Percentiles rank a stretch among this genome's conserved stretches.
Conservation (phyloP, 2,797 vertebrate genomes). For the Syngnathus rostellatus region DNA sequence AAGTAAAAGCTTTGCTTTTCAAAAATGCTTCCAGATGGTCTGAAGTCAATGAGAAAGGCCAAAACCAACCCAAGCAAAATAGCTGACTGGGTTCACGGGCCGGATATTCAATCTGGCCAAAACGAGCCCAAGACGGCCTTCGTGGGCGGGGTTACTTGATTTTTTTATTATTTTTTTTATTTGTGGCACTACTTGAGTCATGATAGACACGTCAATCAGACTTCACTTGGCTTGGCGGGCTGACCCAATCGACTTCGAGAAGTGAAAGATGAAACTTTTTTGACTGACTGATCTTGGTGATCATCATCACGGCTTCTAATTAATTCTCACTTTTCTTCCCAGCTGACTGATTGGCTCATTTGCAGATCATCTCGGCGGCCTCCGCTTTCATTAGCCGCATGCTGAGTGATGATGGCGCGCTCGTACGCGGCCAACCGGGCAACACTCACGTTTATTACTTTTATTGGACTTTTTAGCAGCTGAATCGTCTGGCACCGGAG, state of each 20-base stretch:
- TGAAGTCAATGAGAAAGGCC: not conserved
- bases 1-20: not conserved
- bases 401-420: constrained; percentile 1
- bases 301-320: not conserved
- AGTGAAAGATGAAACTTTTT: not conserved
- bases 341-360: constrained; percentile 6
- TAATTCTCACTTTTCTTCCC: constrained; percentile 4
- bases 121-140: too few species aligned
- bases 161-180: too few species aligned
- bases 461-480: not conserved
- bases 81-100: not conserved
- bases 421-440: not conserved
- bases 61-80: not conserved
- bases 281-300: not conserved
- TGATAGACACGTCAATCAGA: not conserved
- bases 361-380: constrained; percentile 1
- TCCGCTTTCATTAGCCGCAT: constrained; percentile 4
- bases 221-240: not conserved
- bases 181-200: too few species aligned
- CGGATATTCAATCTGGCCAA: too few species aligned
- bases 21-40: not conserved
- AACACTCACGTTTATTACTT: constrained; percentile 5
- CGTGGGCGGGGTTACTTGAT: too few species aligned
- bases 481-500: not conserved
- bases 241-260: not conserved